Percentiles rank a stretch among this genome's conserved stretches.
These are phyloP conservation scores for Branchipolynoe longqiensis DNA, from an alignment of 2,888 invertebrate species.

Conservation along the genomic window DNA sequence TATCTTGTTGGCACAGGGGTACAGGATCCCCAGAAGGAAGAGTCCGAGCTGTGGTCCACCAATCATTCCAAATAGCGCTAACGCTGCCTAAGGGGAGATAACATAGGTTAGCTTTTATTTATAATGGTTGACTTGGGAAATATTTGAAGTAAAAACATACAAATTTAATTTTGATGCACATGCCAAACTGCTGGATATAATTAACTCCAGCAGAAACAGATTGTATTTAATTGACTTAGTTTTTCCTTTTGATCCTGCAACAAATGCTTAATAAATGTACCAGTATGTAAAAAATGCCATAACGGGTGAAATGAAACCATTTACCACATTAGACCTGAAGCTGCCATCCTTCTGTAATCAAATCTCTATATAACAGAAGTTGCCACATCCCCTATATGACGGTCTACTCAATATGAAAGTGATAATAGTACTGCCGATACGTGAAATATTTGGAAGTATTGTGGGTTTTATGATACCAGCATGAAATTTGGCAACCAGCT, in stretches of 20 bases:
- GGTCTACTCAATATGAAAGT: neutral
- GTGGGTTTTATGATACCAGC: too few relatives aligned
- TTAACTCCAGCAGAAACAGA: too few relatives aligned
- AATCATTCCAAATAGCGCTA: conserved; percentile 80
- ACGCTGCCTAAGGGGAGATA: conserved; percentile 75
- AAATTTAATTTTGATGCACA: neutral
- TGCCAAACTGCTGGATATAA: too few relatives aligned
- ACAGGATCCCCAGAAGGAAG: conserved; percentile 81
- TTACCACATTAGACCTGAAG: neutral
- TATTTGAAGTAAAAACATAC: neutral
- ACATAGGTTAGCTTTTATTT: neutral
- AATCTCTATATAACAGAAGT: neutral
- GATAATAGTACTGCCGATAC: neutral
- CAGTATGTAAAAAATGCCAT: too few relatives aligned
- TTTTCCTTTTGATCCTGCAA: neutral
- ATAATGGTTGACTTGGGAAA: too few relatives aligned
- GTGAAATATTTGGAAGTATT: too few relatives aligned
- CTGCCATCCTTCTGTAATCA: neutral
- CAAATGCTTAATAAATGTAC: neutral
- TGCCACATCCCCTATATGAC: too few relatives aligned
- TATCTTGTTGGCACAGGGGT: conserved; percentile 84
- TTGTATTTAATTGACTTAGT: too few relatives aligned
- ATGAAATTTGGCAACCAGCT: too few relatives aligned
- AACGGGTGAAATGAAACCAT: too few relatives aligned
- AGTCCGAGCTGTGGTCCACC: conserved; percentile 81